Conservation (phyloP, 1,140 invertebrate species). For the Aethina tumida region DNA sequence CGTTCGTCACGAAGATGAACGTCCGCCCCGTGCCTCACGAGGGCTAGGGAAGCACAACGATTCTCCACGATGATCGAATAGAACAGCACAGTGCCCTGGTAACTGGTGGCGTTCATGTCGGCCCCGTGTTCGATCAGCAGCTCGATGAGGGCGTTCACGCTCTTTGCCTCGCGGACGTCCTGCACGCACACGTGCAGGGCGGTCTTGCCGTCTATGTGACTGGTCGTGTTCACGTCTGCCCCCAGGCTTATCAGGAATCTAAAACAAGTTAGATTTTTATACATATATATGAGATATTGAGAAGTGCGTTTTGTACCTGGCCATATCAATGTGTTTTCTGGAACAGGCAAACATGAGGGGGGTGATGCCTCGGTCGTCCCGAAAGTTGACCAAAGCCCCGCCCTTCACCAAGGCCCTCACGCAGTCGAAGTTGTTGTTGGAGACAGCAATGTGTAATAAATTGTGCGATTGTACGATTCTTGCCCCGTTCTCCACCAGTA, state of each 20-base stretch:
- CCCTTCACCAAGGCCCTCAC: constrained; percentile 38
- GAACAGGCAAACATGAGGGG: constrained; percentile 51
- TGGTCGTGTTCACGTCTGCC: constrained; percentile 40
- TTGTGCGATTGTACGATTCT: constrained; percentile 45
- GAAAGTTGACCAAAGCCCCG: constrained; percentile 42
- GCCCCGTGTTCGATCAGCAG: constrained; percentile 38
- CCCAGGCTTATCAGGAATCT: constrained; percentile 31
- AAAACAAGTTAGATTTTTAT: too few relatives aligned
- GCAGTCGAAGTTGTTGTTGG: constrained; percentile 40
- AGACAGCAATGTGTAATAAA: constrained; percentile 46
- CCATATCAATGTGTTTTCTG: constrained; percentile 41
- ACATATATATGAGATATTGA: too few relatives aligned
- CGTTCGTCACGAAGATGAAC: constrained; percentile 30
- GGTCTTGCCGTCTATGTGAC: constrained; percentile 33
- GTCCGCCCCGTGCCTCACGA: constrained; percentile 31
- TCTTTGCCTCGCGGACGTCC: constrained; percentile 27
- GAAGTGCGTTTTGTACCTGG: constrained; percentile 27
- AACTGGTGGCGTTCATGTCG: constrained; percentile 37
- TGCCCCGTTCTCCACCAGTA: constrained; percentile 41
- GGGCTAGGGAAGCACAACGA: constrained; percentile 19
- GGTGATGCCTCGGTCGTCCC: constrained; percentile 45
- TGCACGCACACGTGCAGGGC: constrained; percentile 44
- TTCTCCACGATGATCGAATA: constrained; percentile 30
- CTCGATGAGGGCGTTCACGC: constrained; percentile 38
- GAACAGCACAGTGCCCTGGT: constrained; percentile 35